phyloP scores from a whole-genome alignment of 2,888 invertebrate species.

The Dromius quadrimaculatus region DNA sequence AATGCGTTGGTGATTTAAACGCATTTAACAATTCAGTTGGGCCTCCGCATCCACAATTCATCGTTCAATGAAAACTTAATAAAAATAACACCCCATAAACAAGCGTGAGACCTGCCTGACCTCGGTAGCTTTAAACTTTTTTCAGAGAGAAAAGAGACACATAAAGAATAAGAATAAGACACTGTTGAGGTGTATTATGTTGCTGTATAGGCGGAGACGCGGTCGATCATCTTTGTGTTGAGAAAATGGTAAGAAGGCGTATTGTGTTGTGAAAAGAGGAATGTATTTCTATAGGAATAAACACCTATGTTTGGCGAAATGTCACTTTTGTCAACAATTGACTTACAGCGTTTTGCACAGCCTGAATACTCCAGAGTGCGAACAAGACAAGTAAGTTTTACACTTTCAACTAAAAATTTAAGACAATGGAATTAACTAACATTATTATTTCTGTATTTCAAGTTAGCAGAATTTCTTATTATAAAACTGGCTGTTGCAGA shows the following conservation, averaged over 20 bases:
- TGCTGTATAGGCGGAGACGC: conserved; percentile 9
- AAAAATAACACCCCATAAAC: conserved; percentile 43
- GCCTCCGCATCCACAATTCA: no score
- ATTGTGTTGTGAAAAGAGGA: conserved; percentile 38
- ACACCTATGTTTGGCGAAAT: conserved; percentile 50
- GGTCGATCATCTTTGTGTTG: conserved; percentile 35
- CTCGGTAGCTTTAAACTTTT: conserved; percentile 14
- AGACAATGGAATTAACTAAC: no score
- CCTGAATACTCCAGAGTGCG: conserved; percentile 9
- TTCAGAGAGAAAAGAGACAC: neutral
- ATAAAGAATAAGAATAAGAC: conserved; percentile 61
- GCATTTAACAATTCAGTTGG: conserved; percentile 33
- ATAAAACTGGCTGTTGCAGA: no score
- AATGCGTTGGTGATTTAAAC: conserved; percentile 15
- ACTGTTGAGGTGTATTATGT: conserved; percentile 53
- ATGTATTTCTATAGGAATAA: conserved; percentile 39
- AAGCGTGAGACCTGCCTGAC: conserved; percentile 41
- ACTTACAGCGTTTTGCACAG: conserved; percentile 44
- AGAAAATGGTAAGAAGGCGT: conserved; percentile 31
- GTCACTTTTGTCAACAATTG: conserved; percentile 51
- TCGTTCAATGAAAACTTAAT: conserved; percentile 38
- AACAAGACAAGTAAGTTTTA: no score
- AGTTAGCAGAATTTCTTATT: no score
- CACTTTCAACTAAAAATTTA: no score
- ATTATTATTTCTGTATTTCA: no score